Evolutionary conservation across 2,888 invertebrate genomes (phyloP).

Genomic region (Alitta virens): DNA sequence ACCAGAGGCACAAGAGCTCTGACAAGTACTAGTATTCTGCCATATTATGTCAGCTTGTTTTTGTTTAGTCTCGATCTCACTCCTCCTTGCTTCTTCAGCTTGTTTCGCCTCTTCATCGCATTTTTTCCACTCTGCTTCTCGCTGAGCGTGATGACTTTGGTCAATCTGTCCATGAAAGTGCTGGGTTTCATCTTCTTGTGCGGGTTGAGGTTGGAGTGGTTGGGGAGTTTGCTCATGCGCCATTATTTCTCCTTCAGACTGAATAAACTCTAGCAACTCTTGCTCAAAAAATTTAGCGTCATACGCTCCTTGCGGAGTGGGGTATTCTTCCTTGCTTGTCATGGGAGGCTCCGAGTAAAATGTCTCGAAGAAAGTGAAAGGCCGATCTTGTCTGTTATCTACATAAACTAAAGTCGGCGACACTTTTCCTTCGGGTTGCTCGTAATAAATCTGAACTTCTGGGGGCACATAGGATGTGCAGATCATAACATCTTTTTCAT

Average conservation of each 20-base stretch:
- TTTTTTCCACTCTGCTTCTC: no score
- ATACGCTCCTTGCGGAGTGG: constrained; percentile 22
- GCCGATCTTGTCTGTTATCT: constrained; percentile 5
- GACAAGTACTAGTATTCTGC: no score
- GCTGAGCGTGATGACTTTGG: no score
- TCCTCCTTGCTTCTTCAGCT: no score
- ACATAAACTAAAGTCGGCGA: background rate
- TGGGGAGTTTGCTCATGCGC: background rate
- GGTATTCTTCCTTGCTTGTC: constrained; percentile 26
- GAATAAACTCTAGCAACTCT: constrained; percentile 2
- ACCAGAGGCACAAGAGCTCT: no score
- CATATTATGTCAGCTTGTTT: no score
- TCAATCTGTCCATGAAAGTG: no score
- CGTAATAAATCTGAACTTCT: constrained; percentile 10
- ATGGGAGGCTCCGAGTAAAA: constrained; percentile 36
- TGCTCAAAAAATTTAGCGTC: constrained; percentile 22
- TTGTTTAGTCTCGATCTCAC: no score
- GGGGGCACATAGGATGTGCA: constrained; percentile 11
- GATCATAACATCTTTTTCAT: no score
- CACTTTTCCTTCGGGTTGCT: background rate
- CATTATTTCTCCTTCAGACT: background rate
- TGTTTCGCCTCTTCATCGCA: no score
- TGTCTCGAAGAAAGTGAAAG: constrained; percentile 29
- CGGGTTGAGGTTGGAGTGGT: no score
- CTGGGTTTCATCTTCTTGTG: no score